A percentile compares a stretch with the other conserved stretches of the same genome.
These are phyloP conservation scores for Drosophila bipectinata DNA, from an alignment of 1,140 invertebrate species.

Conservation along the genomic window DNA sequence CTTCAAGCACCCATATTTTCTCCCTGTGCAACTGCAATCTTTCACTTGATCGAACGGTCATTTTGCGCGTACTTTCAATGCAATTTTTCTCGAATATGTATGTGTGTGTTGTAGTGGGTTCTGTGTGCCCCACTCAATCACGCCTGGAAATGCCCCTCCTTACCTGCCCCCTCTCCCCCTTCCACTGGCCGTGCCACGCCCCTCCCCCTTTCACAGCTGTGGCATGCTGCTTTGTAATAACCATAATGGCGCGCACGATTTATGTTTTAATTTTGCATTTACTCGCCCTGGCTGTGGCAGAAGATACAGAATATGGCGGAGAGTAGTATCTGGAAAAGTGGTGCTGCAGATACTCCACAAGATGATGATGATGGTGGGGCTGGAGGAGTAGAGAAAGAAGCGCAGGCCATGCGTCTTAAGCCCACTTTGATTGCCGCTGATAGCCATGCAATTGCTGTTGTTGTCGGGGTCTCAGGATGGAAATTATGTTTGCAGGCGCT, in stretches of 20 bases:
- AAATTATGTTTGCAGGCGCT: conserved; percentile 71
- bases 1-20: background rate
- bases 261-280: conserved; percentile 84
- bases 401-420: conserved; percentile 57
- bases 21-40: conserved; percentile 34
- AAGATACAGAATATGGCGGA: conserved; percentile 13
- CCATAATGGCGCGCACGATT: conserved; percentile 83
- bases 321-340: background rate
- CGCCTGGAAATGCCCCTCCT: conserved; percentile 1
- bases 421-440: conserved; percentile 76
- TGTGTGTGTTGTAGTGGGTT: background rate
- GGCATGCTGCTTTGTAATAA: conserved; percentile 75
- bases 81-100: conserved; percentile 50
- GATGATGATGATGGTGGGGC: conserved; percentile 5
- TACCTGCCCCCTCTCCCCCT: background rate
- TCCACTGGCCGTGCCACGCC: conserved; percentile 4
- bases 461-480: conserved; percentile 37
- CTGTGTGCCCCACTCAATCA: conserved; percentile 68
- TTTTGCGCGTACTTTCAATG: conserved; percentile 72
- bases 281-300: conserved; percentile 35
- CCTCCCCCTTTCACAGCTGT: conserved; percentile 12
- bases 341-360: conserved; percentile 5
- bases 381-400: background rate
- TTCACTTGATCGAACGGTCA: conserved; percentile 71
- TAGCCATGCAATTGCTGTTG: conserved; percentile 74